Conservation (phyloP, 1,140 invertebrate genomes). For the Lysiphlebus fabarum region DNA sequence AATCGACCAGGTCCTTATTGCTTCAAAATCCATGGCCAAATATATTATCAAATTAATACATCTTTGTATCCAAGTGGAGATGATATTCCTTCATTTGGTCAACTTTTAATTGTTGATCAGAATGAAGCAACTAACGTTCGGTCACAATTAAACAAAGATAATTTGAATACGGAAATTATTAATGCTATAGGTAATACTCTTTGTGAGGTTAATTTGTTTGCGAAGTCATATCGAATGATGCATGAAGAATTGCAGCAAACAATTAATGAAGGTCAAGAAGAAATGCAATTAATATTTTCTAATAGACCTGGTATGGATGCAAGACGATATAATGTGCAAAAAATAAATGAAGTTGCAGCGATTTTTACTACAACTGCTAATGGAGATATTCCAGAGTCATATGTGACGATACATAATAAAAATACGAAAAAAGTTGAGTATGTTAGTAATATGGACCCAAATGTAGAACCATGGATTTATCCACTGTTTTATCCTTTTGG, state of each 20-base stretch:
- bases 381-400: slow-evolving; percentile 10
- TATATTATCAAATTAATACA: slow-evolving; percentile 11
- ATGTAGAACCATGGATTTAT: slow-evolving; percentile 15
- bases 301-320: background rate
- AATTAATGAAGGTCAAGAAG: background rate
- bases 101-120: slow-evolving; percentile 20
- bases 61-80: slow-evolving; percentile 7
- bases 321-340: slow-evolving; percentile 6
- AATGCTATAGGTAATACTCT: slow-evolving; percentile 12
- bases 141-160: background rate
- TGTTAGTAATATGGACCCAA: slow-evolving; percentile 3
- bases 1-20: slow-evolving; percentile 1
- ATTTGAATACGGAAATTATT: slow-evolving; percentile 9
- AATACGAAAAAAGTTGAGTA: slow-evolving; percentile 5
- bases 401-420: slow-evolving; percentile 8
- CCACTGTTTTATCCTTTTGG: slow-evolving; percentile 10
- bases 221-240: slow-evolving; percentile 16
- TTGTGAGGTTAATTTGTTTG: slow-evolving; percentile 14
- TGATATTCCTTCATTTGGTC: slow-evolving; percentile 17
- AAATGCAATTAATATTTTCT: slow-evolving; percentile 9
- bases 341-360: background rate
- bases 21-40: slow-evolving; percentile 3
- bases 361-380: slow-evolving; percentile 4
- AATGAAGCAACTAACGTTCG: slow-evolving; percentile 16
- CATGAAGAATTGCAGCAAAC: slow-evolving; percentile 3